A percentile compares a stretch with the other conserved stretches of the same genome.
Conservation (phyloP, 2,888 invertebrate species). For the Hololepta plana region DNA sequence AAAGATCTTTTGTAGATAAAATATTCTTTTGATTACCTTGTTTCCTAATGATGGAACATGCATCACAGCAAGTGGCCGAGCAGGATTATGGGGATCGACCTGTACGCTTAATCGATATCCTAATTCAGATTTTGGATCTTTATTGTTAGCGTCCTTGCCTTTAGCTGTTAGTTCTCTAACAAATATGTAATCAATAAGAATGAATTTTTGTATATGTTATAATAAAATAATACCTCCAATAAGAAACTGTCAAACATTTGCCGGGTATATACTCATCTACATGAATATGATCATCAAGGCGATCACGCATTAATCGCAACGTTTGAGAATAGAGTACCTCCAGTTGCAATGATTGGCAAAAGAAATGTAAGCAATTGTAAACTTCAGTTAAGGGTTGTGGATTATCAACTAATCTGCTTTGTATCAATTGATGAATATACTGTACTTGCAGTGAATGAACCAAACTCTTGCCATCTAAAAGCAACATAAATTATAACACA, state of each 20-base stretch:
- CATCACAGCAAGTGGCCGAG: conserved; percentile 52
- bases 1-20: conserved; percentile 7
- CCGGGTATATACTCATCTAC: conserved; percentile 86
- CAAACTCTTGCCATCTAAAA: conserved; percentile 74
- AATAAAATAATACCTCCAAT: conserved; percentile 56
- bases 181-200: conserved; percentile 7
- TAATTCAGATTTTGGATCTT: conserved; percentile 64
- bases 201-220: conserved; percentile 3
- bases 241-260: conserved; percentile 76
- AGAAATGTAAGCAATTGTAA: conserved; percentile 72
- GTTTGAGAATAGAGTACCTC: conserved; percentile 83
- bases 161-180: conserved; percentile 36
- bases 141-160: conserved; percentile 21
- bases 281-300: conserved; percentile 73
- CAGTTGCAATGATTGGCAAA: conserved; percentile 88
- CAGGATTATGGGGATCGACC: conserved; percentile 66
- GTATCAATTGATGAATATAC: conserved; percentile 87
- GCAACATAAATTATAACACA: conserved; percentile 1
- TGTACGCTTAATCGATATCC: conserved; percentile 80
- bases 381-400: conserved; percentile 63
- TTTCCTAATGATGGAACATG: conserved; percentile 50
- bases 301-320: conserved; percentile 67
- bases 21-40: conserved; percentile 28
- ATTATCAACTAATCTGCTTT: conserved; percentile 71
- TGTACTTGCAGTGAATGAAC: conserved; percentile 88